These are phyloP conservation scores for Luperina nickerlii DNA, from an alignment of 2,888 invertebrate genomes.

Conservation along the genomic window DNA sequence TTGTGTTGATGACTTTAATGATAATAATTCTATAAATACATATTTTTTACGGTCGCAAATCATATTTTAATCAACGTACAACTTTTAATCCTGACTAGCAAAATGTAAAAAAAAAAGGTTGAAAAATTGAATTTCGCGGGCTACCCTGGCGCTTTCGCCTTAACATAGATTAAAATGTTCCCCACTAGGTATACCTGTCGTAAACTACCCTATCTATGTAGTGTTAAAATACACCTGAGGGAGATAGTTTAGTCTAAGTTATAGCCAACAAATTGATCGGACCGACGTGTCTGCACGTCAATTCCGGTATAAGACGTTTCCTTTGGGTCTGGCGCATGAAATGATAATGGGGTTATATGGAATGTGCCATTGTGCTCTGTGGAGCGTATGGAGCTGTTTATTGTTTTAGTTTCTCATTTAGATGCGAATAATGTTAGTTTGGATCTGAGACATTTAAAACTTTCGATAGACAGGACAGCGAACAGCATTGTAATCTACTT, in stretches of 20 bases:
- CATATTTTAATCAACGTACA: no score
- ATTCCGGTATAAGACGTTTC: conserved; percentile 26
- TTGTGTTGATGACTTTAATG: no score
- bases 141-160: no score
- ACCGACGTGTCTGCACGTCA: conserved; percentile 38
- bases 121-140: no score
- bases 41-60: no score
- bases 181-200: conserved; percentile 1
- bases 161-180: neutral
- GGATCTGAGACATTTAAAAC: no score
- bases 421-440: neutral
- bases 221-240: conserved; percentile 50
- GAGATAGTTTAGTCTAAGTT: conserved; percentile 47
- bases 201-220: conserved; percentile 39
- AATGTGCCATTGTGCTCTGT: conserved; percentile 1
- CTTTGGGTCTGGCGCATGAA: conserved; percentile 32
- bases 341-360: conserved; percentile 6
- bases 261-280: conserved; percentile 58
- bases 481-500: no score
- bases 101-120: no score
- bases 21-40: no score
- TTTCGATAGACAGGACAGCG: no score
- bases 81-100: no score
- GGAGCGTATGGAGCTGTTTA: no score
- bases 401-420: neutral